Evolutionary conservation across 2,113 vertebrate species (phyloP), one percentile per base, ranked within the genome.

Genomic region (Alosa alosa): DNA sequence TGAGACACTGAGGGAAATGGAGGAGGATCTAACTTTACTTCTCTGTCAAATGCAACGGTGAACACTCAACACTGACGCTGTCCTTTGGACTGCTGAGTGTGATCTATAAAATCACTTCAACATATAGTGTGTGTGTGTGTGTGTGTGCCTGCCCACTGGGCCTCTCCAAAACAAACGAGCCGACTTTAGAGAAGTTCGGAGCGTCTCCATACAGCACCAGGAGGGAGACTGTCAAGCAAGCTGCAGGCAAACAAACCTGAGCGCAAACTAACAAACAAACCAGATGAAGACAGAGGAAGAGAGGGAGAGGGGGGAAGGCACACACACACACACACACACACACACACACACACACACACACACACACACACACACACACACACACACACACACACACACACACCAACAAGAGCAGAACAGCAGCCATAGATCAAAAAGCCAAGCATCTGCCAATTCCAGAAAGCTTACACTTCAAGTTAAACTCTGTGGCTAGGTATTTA

Each of bases 141-240:
- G 20, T n/a, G 55, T 60, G 55, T 60, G 55, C 18, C n/a, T 72
- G 64, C 25, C 31, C 25, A 36, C 78, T 47, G 39, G 88, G 86
- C 55, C 84, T 88, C 78, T 88, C 91, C 78, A 84, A 86, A 88
- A 90, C 31, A 78, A 83, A 86, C 55, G 39, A 31, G 18, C 25
- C 72, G 90, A 88, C 91, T 93, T 90, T 87, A 87, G 85, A 92
- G 88, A 90, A 92, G 72, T 78, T 78, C 5, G 36, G 25, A 17
- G 13, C 36, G 72, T 78, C 72, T 39, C 31, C 72, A 78, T 78
- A 93, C 31, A 31, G 31, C 31, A 93, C 91, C 85, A 89, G 88
- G 93, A 93, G 87, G 81, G 90, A 91, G 90, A 93, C 93, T 94
- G 92, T 94, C 91, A 92, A 90, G 93, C 93, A 92, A 92, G 94